Evolutionary conservation across 2,797 vertebrate species (phyloP), one percentile per base, ranked within the genome.

Genomic region (Fistularia tabacaria): DNA sequence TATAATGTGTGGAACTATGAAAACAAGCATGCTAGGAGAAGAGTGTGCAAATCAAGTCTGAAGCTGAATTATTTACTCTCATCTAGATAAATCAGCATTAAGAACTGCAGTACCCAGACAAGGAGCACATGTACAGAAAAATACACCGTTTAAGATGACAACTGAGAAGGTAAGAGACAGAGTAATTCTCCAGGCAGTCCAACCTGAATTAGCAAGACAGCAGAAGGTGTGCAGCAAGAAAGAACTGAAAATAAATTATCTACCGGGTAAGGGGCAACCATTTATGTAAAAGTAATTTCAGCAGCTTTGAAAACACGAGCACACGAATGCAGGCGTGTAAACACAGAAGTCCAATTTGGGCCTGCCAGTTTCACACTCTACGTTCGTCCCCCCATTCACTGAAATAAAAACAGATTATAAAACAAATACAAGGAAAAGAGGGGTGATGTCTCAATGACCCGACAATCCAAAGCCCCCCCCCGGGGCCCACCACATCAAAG

Each of bases 381-480:
- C 9, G n/a, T 47, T 65, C 53, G 59, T 73, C 69, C 51, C 71
- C 63, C 59, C 48, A 52, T 64, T 74, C 63, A 36, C 38, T 5
- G 25, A 25, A 47, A 52, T 50, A 7, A 71, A 76, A 75, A 54
- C 13, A 64, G 80, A 86, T 85, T 82, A 86, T 76, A 83, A 80
- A 85, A 87, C 84, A 84, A 88, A 88, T 86, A 87, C 76, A 78
- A 68, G 76, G 74, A 77, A 84, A 80, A 76, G 69, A 71, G 69
- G 55, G 77, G 59, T 88, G 84, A 90, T 68, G 66, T 89, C 85
- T 85, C 88, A 86, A 90, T 88, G 85, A 88, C 85, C 73, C 36
- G 65, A 77, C 80, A 84, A 80, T 87, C 76, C 79, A 76, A 80
- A 80, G 76, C 71, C 74, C 79, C 76, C 79, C 83, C 53, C 82